phyloP scores from a whole-genome alignment of 1,140 invertebrate genomes.

The Zaprionus camerounensis region DNA sequence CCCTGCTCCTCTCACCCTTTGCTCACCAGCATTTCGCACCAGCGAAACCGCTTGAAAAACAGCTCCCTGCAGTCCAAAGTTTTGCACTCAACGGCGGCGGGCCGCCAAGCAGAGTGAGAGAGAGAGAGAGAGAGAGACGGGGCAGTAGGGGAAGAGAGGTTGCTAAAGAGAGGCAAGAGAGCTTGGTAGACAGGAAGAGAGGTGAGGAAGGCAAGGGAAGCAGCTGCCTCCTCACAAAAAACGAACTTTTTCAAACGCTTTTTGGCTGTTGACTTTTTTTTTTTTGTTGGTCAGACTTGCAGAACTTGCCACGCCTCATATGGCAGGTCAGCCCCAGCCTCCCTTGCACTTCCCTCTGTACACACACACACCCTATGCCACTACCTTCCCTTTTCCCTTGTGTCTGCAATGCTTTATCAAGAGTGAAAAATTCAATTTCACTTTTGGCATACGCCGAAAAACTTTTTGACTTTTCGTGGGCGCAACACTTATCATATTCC shows the following conservation, averaged over 20 bases:
- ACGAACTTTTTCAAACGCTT: conserved; percentile 47
- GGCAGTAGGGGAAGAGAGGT: too few relatives aligned
- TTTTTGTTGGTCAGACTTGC: conserved; percentile 52
- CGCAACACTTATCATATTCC: conserved; percentile 76
- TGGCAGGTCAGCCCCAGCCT: conserved; percentile 23
- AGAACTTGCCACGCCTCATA: conserved; percentile 25
- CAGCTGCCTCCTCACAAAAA: conserved; percentile 3
- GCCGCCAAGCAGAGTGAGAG: neutral
- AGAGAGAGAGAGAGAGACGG: too few relatives aligned
- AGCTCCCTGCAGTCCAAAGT: conserved; percentile 34
- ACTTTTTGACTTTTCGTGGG: conserved; percentile 42
- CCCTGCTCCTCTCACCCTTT: too few relatives aligned
- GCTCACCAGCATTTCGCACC: neutral
- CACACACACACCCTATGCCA: neutral
- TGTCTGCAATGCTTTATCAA: conserved; percentile 70
- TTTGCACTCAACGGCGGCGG: conserved; percentile 34
- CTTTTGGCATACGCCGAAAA: conserved; percentile 55
- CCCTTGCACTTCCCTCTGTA: neutral
- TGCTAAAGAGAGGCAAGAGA: too few relatives aligned
- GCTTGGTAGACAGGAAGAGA: neutral
- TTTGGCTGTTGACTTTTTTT: conserved; percentile 41
- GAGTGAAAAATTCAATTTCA: conserved; percentile 80
- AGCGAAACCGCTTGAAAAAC: conserved; percentile 18
- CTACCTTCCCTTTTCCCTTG: neutral
- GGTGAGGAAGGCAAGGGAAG: neutral